Evolutionary conservation across 2,113 vertebrate species (phyloP), one percentile per base, ranked within the genome.

Genomic region (Microcebus griseorufus): DNA sequence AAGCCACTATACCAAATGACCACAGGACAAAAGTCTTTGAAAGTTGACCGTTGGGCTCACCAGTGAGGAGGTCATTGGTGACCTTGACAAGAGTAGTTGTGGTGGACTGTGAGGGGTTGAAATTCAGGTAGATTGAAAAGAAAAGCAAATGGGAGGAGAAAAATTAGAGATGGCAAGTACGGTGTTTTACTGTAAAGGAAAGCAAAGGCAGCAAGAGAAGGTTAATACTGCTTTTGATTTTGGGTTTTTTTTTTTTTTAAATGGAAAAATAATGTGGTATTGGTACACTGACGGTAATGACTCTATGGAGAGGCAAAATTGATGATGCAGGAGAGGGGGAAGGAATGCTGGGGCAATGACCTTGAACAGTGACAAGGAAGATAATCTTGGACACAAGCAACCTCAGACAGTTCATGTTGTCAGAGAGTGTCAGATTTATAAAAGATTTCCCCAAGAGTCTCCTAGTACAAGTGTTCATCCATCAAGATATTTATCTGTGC

Each of bases 11-110:
- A 20, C 39, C 22, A 13, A 18, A 25, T 11, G 58, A 18, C n/a
- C 5, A 8, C 0, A 27, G 42, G 42, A 29, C n/a, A 53, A 3
- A 23, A 6, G 34, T 69, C 22, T 1, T 0, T 48, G 39, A 29
- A 12, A 79, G 17, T 1, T 5, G 18, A 42, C 45, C 22, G 4
- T 3, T 8, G 75, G 48, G 45, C 13, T 79, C 32, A 20, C 9
- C 20, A 25, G 0, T 11, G n/a, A 8, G 3, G n/a, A 81, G 34
- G 7, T 81, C 60, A 34, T 0, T 29, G 78, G 25, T 25, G 34
- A 62, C 55, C 18, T 53, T 42, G 29, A 39, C 20, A 53, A 39
- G 51, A 64, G 12, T 34, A 27, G 45, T 2, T 10, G 4, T 12
- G 20, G 20, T 34, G 53, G 29, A 64, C 53, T 18, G 10, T 1